Conservation (phyloP, 1,140 invertebrate species). For the Papilio xuthus region DNA sequence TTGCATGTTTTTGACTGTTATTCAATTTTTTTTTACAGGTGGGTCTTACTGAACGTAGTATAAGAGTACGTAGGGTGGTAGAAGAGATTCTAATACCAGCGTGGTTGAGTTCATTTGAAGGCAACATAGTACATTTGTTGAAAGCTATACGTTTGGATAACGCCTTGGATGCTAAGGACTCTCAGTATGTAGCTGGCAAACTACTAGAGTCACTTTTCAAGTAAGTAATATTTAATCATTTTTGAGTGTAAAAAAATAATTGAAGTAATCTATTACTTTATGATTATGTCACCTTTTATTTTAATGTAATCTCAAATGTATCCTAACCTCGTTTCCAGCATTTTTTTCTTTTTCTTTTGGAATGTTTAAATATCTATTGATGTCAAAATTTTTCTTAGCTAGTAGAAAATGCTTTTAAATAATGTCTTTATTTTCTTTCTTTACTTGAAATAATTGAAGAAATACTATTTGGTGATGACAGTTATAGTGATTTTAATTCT, state of each 20-base stretch:
- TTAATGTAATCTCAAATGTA: too few species aligned
- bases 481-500: too few species aligned
- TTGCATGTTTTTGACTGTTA: not conserved
- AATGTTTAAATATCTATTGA: too few species aligned
- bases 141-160: slow-evolving; percentile 78
- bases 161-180: slow-evolving; percentile 75
- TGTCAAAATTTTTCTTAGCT: too few species aligned
- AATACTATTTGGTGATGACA: too few species aligned
- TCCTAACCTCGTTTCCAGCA: too few species aligned
- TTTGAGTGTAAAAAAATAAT: not conserved
- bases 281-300: too few species aligned
- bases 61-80: slow-evolving; percentile 74
- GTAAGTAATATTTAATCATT: slow-evolving; percentile 52
- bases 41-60: slow-evolving; percentile 75
- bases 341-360: too few species aligned
- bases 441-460: too few species aligned
- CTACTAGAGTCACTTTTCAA: slow-evolving; percentile 77
- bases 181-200: slow-evolving; percentile 77
- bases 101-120: slow-evolving; percentile 75
- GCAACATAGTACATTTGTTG: slow-evolving; percentile 74
- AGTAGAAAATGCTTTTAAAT: too few species aligned
- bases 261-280: too few species aligned
- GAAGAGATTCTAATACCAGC: slow-evolving; percentile 78
- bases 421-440: too few species aligned
- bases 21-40: slow-evolving; percentile 55